Evolutionary conservation across 2,888 invertebrate species (phyloP).

Genomic region (Trisateles emortualis): DNA sequence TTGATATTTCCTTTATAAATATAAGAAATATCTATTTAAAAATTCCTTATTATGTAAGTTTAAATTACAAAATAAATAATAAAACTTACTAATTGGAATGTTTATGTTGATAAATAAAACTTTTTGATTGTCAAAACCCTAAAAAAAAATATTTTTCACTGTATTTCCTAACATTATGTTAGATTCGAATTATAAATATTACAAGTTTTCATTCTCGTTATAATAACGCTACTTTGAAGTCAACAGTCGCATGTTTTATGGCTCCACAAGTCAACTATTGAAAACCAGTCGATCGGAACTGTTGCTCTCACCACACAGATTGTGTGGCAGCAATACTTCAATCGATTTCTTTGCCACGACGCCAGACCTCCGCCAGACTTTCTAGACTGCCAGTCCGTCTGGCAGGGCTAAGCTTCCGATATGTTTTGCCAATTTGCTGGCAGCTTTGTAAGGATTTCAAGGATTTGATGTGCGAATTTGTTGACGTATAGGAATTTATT

Average conservation of each 20-base stretch:
- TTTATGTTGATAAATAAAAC: too few relatives aligned
- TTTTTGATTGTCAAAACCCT: too few relatives aligned
- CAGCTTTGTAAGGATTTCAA: conserved; percentile 43
- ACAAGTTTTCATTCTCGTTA: too few relatives aligned
- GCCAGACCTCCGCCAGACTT: conserved; percentile 35
- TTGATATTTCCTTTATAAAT: too few relatives aligned
- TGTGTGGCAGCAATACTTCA: conserved; percentile 50
- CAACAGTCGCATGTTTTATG: conserved; percentile 16
- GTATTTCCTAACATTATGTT: too few relatives aligned
- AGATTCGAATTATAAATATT: too few relatives aligned
- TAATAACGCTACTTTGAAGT: not conserved
- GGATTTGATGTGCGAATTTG: conserved; percentile 44
- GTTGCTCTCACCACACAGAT: conserved; percentile 59
- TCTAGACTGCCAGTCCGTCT: conserved; percentile 42
- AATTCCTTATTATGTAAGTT: too few relatives aligned
- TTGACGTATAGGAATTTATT: conserved; percentile 36
- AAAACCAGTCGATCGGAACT: conserved; percentile 63
- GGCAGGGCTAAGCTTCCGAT: conserved; percentile 45
- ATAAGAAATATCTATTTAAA: too few relatives aligned
- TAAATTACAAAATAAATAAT: too few relatives aligned
- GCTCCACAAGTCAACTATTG: conserved; percentile 42
- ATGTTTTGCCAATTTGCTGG: conserved; percentile 51
- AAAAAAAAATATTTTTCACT: too few relatives aligned
- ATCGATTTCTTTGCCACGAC: conserved; percentile 59
- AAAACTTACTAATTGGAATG: too few relatives aligned